Evolutionary conservation across 23 tunicate species (phyloP).

Genomic region (Ciona savignyi): DNA sequence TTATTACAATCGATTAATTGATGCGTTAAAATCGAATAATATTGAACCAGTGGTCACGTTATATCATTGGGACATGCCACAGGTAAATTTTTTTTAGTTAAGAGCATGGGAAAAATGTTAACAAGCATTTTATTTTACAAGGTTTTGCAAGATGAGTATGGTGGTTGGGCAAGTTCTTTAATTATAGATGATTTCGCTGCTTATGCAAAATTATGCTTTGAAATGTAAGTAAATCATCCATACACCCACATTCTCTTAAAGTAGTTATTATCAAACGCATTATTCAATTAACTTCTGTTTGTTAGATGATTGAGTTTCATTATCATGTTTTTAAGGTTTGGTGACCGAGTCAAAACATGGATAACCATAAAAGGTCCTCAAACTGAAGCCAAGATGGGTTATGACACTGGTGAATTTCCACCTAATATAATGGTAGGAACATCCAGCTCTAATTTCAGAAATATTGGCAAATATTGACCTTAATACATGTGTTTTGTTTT

Average conservation of each 20-base stretch:
- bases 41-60: constrained; percentile 84
- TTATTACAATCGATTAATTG: constrained; percentile 71
- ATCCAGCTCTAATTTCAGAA: too few species aligned
- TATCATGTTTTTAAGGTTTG: constrained; percentile 82
- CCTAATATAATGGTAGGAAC: constrained; percentile 51
- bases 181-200: constrained; percentile 57
- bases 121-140: too few species aligned
- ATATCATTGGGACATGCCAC: constrained; percentile 93
- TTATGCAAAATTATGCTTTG: constrained; percentile 55
- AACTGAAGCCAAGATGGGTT: constrained; percentile 63
- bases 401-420: constrained; percentile 80
- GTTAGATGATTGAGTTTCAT: too few species aligned
- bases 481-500: too few species aligned
- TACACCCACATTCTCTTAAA: too few species aligned
- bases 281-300: too few species aligned
- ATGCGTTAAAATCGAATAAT: constrained; percentile 25
- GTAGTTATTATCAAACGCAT: too few species aligned
- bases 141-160: constrained; percentile 50
- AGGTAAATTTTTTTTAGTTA: too few species aligned
- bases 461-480: too few species aligned
- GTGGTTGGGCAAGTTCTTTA: constrained; percentile 46
- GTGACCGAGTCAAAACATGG: constrained; percentile 95
- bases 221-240: too few species aligned
- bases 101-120: too few species aligned
- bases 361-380: constrained; percentile 76